Evolutionary conservation across 2,888 invertebrate species (phyloP), one percentile per base, ranked within the genome.

Genomic region (Muscina levida): DNA sequence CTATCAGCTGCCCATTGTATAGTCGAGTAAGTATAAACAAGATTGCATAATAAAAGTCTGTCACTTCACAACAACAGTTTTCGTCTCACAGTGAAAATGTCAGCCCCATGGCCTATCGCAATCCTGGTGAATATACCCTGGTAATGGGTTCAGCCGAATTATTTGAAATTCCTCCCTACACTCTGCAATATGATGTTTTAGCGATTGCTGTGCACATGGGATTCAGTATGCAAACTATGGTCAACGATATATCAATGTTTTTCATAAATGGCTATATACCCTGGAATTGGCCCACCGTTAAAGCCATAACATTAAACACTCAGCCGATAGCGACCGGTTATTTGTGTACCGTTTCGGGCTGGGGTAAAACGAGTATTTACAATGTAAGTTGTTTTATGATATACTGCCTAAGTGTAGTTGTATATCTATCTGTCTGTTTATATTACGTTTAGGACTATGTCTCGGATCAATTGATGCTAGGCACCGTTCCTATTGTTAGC

Each of bases 111-210:
- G 24, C 56, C 3, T 85, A 76, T 72, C 85, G 86, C 3, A 57
- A 26, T 1, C 76, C 88, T 22, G 78, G 51, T 8, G 83, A 86
- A 17, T 85, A 83, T 26, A 83, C 79, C 3, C 62, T 86, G 13
- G 86, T 87, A 6, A 85, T 88, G 87, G 87, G 87, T 3, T 83
- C 85, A 5, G 65, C 83, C 0, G 84, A 85, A 71, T 79, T 87
- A 0, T 79, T 82, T 8, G 31, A 80, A 15, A 56, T 15, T n/a
- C 83, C 82, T 4, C 51, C 72, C 5, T 68, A 84, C 53, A 85
- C 86, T 1, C 73, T 84, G 15, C 80, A 84, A 26, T 85, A 84
- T 51, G 76, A 82, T 56, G 86, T 87, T 0, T 51, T 79, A 5
- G 57, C 83, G 62, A 66, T 85, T 3, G 57, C 84, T 3, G 44